Base-by-base conservation (phyloP, 2,797 vertebrate genomes). In the Fistularia tabacaria region DNA sequence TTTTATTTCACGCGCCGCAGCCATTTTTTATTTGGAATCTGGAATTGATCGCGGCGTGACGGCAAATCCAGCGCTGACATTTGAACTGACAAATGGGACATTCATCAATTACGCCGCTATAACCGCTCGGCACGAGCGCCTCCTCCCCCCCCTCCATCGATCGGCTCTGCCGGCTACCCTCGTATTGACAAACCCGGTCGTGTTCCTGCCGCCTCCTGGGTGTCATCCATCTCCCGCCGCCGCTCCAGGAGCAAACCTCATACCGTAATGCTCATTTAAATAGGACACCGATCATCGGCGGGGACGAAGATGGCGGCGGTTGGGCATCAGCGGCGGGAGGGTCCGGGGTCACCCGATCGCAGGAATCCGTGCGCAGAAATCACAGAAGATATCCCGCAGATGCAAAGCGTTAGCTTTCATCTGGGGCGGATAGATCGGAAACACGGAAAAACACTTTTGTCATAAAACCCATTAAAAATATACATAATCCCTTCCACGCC, bases 191-290 rank as follows among this genome's bases (percentile, higher is more conserved):
- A 77, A 84, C 76, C 71, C 64, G 46, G 62, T 66, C 44, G 69
- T 66, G 71, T 69, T 69, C 45, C 74, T 54, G 58, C 54, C 67
- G 43, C 68, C 77, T 74, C 76, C 62, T 7, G 70, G 74, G 79
- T 50, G 59, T 64, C 69, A 87, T 88, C 77, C 62, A 82, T 88
- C 84, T 80, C 72, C 68, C 64, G 43, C 14, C 54, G 1, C 8
- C 54, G 74, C 25, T 72, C 74, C 69, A 67, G 65, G 72, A 79
- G 81, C 76, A 80, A 85, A 85, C 73, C 78, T 61, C 65, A 62
- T 45, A 48, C 69, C 65, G 57, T 83, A 81, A 89, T 83, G 80
- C 80, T 85, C 68, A 85, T 88, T 87, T 87, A 85, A 89, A 85
- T 81, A 64, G 82, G 57, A 78, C 74, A 86, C 78, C 80, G 82